Evolutionary conservation across 2,888 invertebrate genomes (phyloP).

Genomic region (Platycheirus rosarum): DNA sequence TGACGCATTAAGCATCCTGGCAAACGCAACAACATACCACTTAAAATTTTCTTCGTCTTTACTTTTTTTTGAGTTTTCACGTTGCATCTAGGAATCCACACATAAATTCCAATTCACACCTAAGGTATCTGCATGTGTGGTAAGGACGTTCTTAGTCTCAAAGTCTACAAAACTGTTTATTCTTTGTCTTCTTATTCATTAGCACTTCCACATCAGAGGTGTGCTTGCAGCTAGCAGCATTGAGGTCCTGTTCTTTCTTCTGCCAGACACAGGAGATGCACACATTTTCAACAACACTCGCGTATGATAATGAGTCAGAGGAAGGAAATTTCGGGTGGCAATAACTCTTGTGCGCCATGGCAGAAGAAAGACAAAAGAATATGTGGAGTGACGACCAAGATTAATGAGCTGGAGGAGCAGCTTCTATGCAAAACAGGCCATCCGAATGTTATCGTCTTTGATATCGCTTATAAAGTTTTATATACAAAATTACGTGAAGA

Average conservation of each 20-base stretch:
- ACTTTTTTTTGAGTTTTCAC: slow-evolving; percentile 1
- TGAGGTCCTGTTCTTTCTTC: neutral
- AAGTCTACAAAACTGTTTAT: slow-evolving; percentile 38
- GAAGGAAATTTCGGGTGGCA: slow-evolving; percentile 37
- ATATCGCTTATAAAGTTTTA: too few species aligned
- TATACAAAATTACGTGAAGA: too few species aligned
- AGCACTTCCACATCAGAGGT: slow-evolving; percentile 47
- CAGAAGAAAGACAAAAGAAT: neutral
- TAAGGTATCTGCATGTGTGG: slow-evolving; percentile 21
- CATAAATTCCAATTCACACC: slow-evolving; percentile 33
- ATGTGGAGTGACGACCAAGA: slow-evolving; percentile 48
- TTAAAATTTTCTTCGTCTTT: neutral
- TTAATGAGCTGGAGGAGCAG: slow-evolving; percentile 22
- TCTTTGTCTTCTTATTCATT: slow-evolving; percentile 53
- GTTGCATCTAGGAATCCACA: slow-evolving; percentile 14
- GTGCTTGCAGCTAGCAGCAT: slow-evolving; percentile 7
- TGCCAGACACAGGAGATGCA: slow-evolving; percentile 29
- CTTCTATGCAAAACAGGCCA: neutral
- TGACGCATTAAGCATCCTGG: neutral
- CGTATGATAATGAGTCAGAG: slow-evolving; percentile 44
- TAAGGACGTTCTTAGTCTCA: slow-evolving; percentile 24
- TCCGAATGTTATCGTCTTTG: neutral
- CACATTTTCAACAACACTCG: slow-evolving; percentile 14
- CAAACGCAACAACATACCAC: neutral
- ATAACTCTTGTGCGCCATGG: slow-evolving; percentile 45